Conservation (phyloP, 2,113 vertebrate species). For the Ramphastos sulfuratus region DNA sequence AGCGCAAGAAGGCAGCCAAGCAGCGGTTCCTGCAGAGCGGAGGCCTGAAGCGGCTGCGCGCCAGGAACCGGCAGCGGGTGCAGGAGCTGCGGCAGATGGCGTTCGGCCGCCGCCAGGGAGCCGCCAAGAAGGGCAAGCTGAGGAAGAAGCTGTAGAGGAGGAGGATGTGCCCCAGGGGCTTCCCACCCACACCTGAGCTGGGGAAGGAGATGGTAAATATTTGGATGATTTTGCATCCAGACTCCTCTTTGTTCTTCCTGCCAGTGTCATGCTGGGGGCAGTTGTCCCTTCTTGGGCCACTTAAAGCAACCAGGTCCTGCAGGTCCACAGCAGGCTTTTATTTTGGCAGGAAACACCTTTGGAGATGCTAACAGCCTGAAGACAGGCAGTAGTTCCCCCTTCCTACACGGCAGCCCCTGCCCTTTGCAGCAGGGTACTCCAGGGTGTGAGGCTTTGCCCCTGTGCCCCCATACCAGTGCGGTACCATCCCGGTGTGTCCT, state of each 20-base stretch:
- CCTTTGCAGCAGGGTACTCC: neutral
- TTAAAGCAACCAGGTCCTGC: neutral
- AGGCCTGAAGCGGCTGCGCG: conserved; percentile 81
- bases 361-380: no score
- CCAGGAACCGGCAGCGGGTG: conserved; percentile 73
- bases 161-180: fast-evolving
- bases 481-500: neutral
- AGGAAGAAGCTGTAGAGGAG: conserved; percentile 81
- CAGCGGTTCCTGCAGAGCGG: conserved; percentile 89
- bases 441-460: neutral
- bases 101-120: conserved; percentile 77
- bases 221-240: neutral
- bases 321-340: neutral
- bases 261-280: fast-evolving
- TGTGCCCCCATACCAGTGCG: no score
- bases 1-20: conserved; percentile 83
- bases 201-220: neutral
- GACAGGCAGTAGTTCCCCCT: fast-evolving
- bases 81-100: conserved; percentile 84
- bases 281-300: fast-evolving
- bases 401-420: fast-evolving
- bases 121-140: conserved; percentile 89
- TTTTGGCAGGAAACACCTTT: neutral
- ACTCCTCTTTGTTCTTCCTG: neutral
- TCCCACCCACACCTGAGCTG: fast-evolving